Evolutionary conservation across 2,888 invertebrate species (phyloP).

Genomic region (Cataglyphis rosenhaueri): DNA sequence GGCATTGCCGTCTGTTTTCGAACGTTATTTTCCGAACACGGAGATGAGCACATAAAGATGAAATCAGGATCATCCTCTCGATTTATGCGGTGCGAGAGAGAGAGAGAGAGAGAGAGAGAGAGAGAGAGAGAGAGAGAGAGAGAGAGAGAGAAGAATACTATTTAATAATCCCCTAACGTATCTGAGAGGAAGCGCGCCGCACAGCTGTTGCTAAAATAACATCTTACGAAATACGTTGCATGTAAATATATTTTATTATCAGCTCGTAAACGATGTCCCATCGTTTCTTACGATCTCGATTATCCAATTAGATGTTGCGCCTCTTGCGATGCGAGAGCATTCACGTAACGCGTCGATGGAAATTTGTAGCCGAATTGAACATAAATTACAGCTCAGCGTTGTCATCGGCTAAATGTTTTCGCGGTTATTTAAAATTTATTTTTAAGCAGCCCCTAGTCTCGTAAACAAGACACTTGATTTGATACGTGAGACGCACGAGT

Average conservation of each 20-base stretch:
- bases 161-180: background rate
- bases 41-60: background rate
- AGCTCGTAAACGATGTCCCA: background rate
- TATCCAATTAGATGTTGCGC: constrained; percentile 17
- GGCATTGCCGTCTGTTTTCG: constrained; percentile 4
- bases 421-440: constrained; percentile 24
- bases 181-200: background rate
- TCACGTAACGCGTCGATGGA: background rate
- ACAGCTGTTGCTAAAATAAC: constrained; percentile 16
- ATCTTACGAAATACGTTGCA: background rate
- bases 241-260: constrained; percentile 16
- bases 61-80: background rate
- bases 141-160: background rate
- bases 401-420: background rate
- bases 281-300: background rate
- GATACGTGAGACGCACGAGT: background rate
- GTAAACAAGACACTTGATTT: constrained; percentile 14
- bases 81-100: background rate
- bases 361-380: constrained; percentile 8
- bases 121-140: too few species aligned
- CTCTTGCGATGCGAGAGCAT: background rate
- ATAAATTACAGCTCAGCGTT: constrained; percentile 11
- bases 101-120: too few species aligned
- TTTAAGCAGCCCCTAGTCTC: constrained; percentile 3
- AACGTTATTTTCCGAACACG: background rate